These are phyloP conservation scores for Eilema griseolum DNA, from an alignment of 2,888 invertebrate genomes.

Conservation along the genomic window DNA sequence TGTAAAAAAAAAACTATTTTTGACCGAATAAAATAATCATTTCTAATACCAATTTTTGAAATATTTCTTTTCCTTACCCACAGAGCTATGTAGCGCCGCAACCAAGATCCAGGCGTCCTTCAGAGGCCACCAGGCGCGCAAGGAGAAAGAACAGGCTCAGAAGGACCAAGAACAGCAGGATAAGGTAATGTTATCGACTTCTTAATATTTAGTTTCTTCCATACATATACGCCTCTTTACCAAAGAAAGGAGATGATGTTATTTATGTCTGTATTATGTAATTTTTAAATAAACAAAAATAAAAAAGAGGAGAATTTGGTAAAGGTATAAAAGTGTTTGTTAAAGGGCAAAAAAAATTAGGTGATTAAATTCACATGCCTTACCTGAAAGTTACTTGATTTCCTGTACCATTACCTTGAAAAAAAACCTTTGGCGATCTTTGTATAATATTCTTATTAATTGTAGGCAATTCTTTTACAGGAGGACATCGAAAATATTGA, in stretches of 20 bases:
- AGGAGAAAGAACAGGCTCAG: constrained; percentile 86
- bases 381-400: no score
- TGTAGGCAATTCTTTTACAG: constrained; percentile 60
- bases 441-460: not conserved
- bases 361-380: no score
- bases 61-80: constrained; percentile 56
- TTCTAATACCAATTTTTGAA: not conserved
- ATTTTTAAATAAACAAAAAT: no score
- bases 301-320: no score
- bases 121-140: constrained; percentile 95
- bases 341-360: no score
- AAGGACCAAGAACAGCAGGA: constrained; percentile 85
- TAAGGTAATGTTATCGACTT: constrained; percentile 56
- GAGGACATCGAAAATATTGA: constrained; percentile 95
- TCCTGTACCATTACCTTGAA: no score
- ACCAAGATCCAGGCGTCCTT: constrained; percentile 97
- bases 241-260: no score
- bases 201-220: not conserved
- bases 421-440: not conserved
- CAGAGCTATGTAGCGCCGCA: constrained; percentile 94
- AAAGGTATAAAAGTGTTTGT: no score
- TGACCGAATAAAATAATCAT: no score
- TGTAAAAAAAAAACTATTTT: no score
- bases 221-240: no score
- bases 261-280: no score